These are phyloP conservation scores for Pao palembangensis DNA, from an alignment of 2,113 vertebrate species.

Conservation along the genomic window DNA sequence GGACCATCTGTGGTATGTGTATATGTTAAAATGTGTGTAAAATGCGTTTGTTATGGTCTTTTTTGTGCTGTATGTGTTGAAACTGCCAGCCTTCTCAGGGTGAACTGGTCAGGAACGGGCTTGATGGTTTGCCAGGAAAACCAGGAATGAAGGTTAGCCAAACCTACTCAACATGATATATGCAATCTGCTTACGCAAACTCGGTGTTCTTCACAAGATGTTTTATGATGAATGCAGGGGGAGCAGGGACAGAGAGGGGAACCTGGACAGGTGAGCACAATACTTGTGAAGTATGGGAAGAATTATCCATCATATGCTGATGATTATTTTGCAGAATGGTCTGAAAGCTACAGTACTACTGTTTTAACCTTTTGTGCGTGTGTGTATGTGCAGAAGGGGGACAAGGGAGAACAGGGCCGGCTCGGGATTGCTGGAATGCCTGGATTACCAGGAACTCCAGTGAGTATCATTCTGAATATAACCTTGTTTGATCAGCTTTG, in stretches of 20 bases:
- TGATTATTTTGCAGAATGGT: too few relatives aligned
- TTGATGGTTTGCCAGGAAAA: conserved; percentile 58
- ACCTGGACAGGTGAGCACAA: conserved; percentile 52
- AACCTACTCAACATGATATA: neutral
- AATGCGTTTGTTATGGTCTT: neutral
- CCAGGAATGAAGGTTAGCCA: conserved; percentile 69
- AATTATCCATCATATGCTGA: too few relatives aligned
- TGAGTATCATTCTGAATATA: conserved; percentile 52
- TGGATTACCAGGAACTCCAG: conserved; percentile 77
- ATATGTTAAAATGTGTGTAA: too few relatives aligned
- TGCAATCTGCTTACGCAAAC: neutral
- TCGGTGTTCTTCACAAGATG: neutral
- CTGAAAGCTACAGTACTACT: too few relatives aligned
- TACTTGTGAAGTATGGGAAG: neutral
- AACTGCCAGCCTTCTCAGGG: conserved; percentile 45
- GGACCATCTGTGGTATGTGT: conserved; percentile 60
- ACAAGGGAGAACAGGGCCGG: conserved; percentile 74
- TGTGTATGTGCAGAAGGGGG: conserved; percentile 56
- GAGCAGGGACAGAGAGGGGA: conserved; percentile 72
- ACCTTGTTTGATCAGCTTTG: neutral
- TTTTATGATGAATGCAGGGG: conserved; percentile 60
- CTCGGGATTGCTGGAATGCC: conserved; percentile 76
- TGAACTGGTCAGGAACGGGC: conserved; percentile 52
- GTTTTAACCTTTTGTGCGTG: too few relatives aligned
- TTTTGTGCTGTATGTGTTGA: neutral